Evolutionary conservation across 2,797 vertebrate genomes (phyloP).

Genomic region (Sitta carolinensis): DNA sequence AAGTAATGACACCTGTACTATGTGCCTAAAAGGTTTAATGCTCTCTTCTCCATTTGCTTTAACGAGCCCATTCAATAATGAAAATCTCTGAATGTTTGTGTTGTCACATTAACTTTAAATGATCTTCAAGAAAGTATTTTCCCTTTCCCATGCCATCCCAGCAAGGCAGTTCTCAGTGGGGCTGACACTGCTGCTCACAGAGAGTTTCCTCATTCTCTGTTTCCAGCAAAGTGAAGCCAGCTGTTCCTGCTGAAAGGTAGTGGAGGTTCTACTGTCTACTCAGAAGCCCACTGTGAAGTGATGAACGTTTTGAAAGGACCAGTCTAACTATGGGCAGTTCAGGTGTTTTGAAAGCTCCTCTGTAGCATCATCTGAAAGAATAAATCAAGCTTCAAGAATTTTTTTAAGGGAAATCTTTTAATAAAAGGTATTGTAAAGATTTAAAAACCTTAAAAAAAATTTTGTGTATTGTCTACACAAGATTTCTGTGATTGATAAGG

Average conservation of each 20-base stretch:
- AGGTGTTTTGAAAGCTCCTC: background rate
- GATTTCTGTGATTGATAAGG: background rate
- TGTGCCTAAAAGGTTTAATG: background rate
- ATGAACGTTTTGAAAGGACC: background rate
- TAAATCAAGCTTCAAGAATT: accelerated
- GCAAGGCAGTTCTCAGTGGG: background rate
- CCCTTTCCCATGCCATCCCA: background rate
- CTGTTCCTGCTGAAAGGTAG: background rate
- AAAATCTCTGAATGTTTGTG: background rate
- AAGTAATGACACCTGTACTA: background rate
- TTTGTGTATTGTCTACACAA: background rate
- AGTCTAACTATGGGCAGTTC: background rate
- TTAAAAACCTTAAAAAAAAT: background rate
- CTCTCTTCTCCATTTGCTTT: background rate
- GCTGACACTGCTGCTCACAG: background rate
- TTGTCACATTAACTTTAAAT: conserved; percentile 7
- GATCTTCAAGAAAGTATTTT: conserved; percentile 11
- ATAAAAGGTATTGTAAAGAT: background rate
- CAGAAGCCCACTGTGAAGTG: background rate
- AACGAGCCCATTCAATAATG: background rate
- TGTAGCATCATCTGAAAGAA: background rate
- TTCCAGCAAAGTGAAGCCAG: background rate
- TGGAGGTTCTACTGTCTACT: background rate
- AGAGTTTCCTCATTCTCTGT: background rate
- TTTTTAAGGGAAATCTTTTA: background rate